Evolutionary conservation across 2,797 vertebrate genomes (phyloP), one percentile per base, ranked within the genome.

Genomic region (Streptopelia turtur): DNA sequence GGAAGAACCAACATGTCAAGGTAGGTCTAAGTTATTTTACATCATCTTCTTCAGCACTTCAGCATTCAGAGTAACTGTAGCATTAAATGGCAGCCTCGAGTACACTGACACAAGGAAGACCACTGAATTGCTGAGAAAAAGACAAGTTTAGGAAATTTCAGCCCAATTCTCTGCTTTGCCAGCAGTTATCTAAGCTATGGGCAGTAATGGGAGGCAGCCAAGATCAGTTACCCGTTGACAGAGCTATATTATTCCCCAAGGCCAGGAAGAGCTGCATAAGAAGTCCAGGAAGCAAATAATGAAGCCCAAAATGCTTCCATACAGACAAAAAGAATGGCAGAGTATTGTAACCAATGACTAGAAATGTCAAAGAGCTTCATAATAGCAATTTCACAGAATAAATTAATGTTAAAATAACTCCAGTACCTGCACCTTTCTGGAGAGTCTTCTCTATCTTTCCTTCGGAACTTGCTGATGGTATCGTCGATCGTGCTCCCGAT

Each of bases 401-500:
- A 83, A 84, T 17, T 50, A 0, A 61, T 74, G 13, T 56, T 55
- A 66, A 47, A 87, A 43, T 30, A 82, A 82, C 77, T 87, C 49
- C 52, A 97, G 95, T 97, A 99, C 99, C 99, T 99, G 97, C 98
- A 99, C 97, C 99, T 98, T 93, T 99, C 99, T 61, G 99, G 99
- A 35, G 99, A 99, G 95, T 99, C 99, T 37, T 99, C 99, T 96
- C 99, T 97, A 1, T 99, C 99, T 98, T 99, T 99, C 98, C 98
- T 99, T 95, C 99, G 98, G 97, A 99, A 99, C 96, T 98, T 99
- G 98, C 96, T 99, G 98, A 99, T 99, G 93, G 99, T 99, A 90
- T 99, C 99, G 35, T 99, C 99, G 28, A 99, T 99, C 31, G 99
- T 99, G 97, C 98, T 99, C 96, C 99, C 99, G n/a, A 99, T 99